These are phyloP conservation scores for Glaucomys volans DNA, from an alignment of 2,113 vertebrate genomes.

Conservation along the genomic window DNA sequence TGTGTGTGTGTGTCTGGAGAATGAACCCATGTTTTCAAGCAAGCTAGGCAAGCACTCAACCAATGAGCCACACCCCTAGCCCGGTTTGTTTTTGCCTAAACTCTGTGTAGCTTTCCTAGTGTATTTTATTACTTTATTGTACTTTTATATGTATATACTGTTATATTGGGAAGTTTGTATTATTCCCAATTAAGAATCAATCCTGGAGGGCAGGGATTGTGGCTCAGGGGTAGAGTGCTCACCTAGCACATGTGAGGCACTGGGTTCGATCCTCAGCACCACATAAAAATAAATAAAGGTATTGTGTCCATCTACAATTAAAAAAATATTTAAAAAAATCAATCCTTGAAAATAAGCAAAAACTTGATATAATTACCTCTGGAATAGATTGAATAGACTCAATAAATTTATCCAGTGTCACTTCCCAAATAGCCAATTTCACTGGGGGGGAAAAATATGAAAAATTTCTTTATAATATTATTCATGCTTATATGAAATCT, in stretches of 20 bases:
- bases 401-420: slow-evolving; percentile 96
- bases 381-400: slow-evolving; percentile 99
- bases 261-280: no score
- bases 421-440: slow-evolving; percentile 99
- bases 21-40: no score
- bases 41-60: no score
- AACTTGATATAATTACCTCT: slow-evolving; percentile 89
- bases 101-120: background rate
- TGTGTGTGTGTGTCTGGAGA: no score
- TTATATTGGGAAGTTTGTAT: background rate
- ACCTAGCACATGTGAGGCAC: no score
- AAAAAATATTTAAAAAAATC: background rate
- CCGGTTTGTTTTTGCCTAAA: background rate
- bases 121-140: background rate
- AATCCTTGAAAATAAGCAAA: slow-evolving; percentile 27
- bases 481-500: background rate
- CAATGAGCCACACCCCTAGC: no score
- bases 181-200: background rate
- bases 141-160: background rate
- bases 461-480: background rate
- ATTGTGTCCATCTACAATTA: no score
- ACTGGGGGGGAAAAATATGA: slow-evolving; percentile 87
- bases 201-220: no score
- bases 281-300: no score
- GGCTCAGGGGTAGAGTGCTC: no score